Base-by-base conservation (phyloP, 2,113 vertebrate genomes). In the Irena cyanogastra region DNA sequence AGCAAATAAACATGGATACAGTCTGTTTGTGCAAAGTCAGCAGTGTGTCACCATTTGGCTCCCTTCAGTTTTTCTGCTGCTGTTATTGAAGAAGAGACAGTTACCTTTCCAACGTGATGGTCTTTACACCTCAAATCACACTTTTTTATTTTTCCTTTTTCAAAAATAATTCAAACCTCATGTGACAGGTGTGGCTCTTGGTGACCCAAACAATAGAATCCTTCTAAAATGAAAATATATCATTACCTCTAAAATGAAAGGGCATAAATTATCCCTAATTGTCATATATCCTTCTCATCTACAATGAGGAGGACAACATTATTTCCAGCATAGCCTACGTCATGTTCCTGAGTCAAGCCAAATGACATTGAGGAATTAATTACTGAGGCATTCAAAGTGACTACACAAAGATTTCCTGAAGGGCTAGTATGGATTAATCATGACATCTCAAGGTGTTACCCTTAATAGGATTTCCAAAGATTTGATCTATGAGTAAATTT, bases 401-500 rank as follows among this genome's bases (percentile, higher is more conserved):
- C 91, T 78, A 81, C 80, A 63, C 72, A 90, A 74, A 93, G 94
- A 90, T 94, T 93, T 96, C 94, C 95, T 96, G 91, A 88, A 96
- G 94, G 94, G 94, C 85, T 86, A 13, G 30, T 77, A 81, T 95
- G 93, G 95, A 95, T 97, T 96, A 97, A 95, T 95, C 90, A 88
- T 83, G 90, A 88, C 94, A 95, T 94, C 94, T 94, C 96, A 97
- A 94, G 92, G 95, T 96, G 91, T 20, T 87, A 83, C 54, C 56
- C 63, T 94, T 97, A 95, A 96, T 95, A 97, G 93, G 94, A 95
- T 97, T 95, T 83, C 90, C 66, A 91, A 95, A 94, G 91, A 88
- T 94, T 66, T 96, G 90, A 93, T 93, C 91, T 96, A 80, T 74
- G 87, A 71, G 91, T 83, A 93, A 92, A 93, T 88, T 90, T 70